Base-by-base conservation (phyloP, 2,797 vertebrate species). In the Bradypus variegatus region DNA sequence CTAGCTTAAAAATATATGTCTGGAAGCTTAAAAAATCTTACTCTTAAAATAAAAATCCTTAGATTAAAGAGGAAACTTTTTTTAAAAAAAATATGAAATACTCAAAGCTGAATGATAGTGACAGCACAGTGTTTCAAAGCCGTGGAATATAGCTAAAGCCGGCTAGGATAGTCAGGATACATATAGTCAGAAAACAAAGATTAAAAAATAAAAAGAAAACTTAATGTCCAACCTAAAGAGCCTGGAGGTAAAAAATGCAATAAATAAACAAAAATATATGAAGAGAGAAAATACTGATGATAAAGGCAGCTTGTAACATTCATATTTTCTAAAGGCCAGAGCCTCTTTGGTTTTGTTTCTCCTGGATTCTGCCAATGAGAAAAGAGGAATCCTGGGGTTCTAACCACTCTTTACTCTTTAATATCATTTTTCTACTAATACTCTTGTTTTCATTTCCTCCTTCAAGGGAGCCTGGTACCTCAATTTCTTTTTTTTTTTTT, bases 251-350 rank as follows among this genome's bases (percentile, higher is more conserved):
- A 9, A 31, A 29, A 25, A 7, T 38, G 48, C 18, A 4, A 1
- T 27, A 29, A 83, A 41, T n/a, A 64, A 14, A 64, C 11, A 55
- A 19, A 27, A 2, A 31, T 29, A 41, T 10, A 15, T 29, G 70
- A 12, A 69, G 48, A 33, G 12, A 18, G 15, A 27, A 15, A 8
- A 4, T 8, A 10, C 18, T 25, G 16, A 36, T 23, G 36, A 0
- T 3, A 3, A 2, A 38, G n/a, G 76, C 69, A 18, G 8, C 36
- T 72, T 27, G 3, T 19, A 4, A 48, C 5, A 5, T 14, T 10
- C 21, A 0, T 1, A 0, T 8, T 12, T 41, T 38, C 60, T 33
- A 19, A 1, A 31, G 62, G 29, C 29, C 62, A 15, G 8, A 21
- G 15, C 5, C 0, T 27, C 38, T 75, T 48, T 29, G 33, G 4